These are phyloP conservation scores for Paradisaea rubra DNA, from an alignment of 2,113 vertebrate species.

Conservation along the genomic window DNA sequence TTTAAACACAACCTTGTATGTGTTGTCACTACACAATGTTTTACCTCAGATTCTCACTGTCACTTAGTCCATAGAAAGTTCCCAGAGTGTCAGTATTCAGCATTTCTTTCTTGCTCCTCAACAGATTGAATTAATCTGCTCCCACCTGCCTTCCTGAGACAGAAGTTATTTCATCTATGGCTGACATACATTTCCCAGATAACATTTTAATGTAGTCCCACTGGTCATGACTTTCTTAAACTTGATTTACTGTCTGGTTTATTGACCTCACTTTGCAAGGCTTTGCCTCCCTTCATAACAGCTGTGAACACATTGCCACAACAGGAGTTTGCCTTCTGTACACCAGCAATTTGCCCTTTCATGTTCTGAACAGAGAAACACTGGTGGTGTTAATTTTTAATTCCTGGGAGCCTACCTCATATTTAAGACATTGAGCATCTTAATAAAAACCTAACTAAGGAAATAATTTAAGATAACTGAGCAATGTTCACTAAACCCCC, in stretches of 20 bases:
- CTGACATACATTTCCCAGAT: not conserved
- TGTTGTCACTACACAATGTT: not conserved
- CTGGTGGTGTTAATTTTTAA: not conserved
- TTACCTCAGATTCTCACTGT: not conserved
- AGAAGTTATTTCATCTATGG: not conserved
- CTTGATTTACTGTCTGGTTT: conserved; percentile 43
- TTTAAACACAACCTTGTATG: not conserved
- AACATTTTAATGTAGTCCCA: conserved; percentile 13
- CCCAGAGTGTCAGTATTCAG: not conserved
- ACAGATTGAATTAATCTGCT: not conserved
- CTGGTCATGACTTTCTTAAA: not conserved
- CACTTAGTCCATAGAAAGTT: not conserved
- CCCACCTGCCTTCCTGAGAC: not conserved
- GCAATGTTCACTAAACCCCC: not conserved
- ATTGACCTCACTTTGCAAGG: conserved; percentile 12
- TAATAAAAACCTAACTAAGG: not conserved
- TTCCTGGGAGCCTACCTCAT: not conserved
- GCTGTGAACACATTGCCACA: conserved; percentile 25
- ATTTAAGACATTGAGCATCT: not conserved
- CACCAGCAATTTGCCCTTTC: conserved; percentile 18
- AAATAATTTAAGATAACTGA: not conserved
- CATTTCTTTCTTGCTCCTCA: not conserved
- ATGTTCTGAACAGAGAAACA: not conserved
- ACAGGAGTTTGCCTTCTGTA: conserved; percentile 16
- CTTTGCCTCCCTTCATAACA: conserved; percentile 24